Conservation (phyloP, 2,888 invertebrate species). For the Conus canariensis region DNA sequence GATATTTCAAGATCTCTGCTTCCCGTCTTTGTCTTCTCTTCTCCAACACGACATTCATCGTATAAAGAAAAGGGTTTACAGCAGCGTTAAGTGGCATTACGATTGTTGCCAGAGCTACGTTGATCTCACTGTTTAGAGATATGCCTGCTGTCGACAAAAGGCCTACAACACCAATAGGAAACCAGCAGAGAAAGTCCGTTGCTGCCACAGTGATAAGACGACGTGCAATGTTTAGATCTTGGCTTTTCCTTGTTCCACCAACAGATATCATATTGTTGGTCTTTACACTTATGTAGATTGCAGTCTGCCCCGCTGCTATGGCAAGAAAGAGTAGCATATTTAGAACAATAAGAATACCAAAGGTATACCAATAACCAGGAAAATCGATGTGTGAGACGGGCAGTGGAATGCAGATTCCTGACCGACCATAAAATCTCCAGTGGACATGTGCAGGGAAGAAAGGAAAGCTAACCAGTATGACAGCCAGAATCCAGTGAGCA, state of each 20-base stretch:
- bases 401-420: conserved; percentile 74
- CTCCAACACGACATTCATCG: conserved; percentile 7
- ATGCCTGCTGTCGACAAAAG: neutral
- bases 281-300: conserved; percentile 69
- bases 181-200: conserved; percentile 72
- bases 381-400: conserved; percentile 72
- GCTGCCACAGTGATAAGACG: conserved; percentile 70
- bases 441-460: conserved; percentile 58
- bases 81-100: neutral
- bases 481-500: conserved; percentile 65
- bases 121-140: neutral
- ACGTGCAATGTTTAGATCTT: conserved; percentile 63
- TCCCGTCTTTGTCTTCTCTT: neutral
- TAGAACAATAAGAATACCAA: conserved; percentile 71
- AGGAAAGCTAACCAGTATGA: conserved; percentile 68
- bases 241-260: conserved; percentile 46
- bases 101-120: neutral
- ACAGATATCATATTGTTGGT: conserved; percentile 53
- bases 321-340: conserved; percentile 71
- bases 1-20: neutral
- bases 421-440: conserved; percentile 46
- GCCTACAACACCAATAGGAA: conserved; percentile 54
- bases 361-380: conserved; percentile 75
- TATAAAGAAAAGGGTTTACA: neutral
- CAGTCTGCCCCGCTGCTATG: conserved; percentile 70